phyloP scores from a whole-genome alignment of 1,140 invertebrate species.

The Rhynchophorus ferrugineus region DNA sequence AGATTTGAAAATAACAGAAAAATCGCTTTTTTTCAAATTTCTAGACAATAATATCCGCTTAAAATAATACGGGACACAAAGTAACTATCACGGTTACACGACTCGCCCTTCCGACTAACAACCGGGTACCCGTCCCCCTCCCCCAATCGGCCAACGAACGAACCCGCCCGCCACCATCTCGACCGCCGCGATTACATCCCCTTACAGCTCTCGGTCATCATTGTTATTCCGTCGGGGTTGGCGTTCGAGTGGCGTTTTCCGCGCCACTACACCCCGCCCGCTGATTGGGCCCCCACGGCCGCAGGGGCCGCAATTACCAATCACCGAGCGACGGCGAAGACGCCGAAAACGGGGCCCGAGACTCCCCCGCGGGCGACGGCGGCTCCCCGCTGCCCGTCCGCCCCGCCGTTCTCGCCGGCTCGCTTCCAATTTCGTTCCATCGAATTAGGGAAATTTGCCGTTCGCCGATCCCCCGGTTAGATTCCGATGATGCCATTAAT shows the following conservation, averaged over 20 bases:
- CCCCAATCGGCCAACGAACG: too few species aligned
- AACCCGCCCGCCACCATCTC: too few species aligned
- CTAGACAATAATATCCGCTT: too few species aligned
- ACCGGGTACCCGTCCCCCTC: too few species aligned
- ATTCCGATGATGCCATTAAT: constrained; percentile 28
- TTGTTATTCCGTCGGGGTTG: constrained; percentile 33
- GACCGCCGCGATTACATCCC: too few species aligned
- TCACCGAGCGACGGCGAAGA: constrained; percentile 32
- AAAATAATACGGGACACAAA: too few species aligned
- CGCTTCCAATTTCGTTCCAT: constrained; percentile 32
- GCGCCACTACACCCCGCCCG: constrained; percentile 34
- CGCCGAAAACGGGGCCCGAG: constrained; percentile 12
- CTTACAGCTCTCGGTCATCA: constrained; percentile 10
- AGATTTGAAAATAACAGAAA: too few species aligned
- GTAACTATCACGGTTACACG: too few species aligned
- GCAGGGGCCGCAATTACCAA: constrained; percentile 39
- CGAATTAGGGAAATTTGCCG: constrained; percentile 33
- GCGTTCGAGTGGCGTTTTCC: constrained; percentile 34
- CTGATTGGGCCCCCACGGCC: constrained; percentile 32
- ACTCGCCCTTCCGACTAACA: too few species aligned
- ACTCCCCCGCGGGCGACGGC: too few species aligned
- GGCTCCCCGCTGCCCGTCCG: constrained; percentile 7
- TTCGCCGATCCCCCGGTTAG: constrained; percentile 23
- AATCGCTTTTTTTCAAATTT: too few species aligned
- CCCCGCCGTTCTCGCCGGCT: constrained; percentile 14